These are phyloP conservation scores for Drosophila longiperda DNA, from an alignment of 2,888 invertebrate genomes.

Conservation along the genomic window DNA sequence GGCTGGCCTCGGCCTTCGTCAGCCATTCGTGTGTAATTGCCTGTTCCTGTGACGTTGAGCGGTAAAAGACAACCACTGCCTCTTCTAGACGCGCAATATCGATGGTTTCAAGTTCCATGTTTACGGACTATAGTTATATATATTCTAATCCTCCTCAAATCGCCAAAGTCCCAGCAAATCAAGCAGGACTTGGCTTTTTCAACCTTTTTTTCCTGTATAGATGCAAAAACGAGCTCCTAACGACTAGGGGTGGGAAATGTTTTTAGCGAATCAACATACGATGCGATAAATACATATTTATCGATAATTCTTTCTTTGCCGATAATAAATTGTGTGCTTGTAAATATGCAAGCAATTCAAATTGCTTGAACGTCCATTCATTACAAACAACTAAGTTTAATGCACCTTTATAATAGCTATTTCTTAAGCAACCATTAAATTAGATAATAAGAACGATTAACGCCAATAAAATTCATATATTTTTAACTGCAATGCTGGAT, in stretches of 20 bases:
- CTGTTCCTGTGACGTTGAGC: conserved; percentile 87
- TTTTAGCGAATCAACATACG: conserved; percentile 27
- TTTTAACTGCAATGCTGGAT: background rate
- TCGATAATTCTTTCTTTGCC: background rate
- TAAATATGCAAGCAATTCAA: background rate
- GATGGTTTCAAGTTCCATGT: conserved; percentile 62
- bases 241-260: conserved; percentile 39
- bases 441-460: background rate
- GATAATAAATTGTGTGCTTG: background rate
- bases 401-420: background rate
- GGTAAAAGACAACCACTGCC: conserved; percentile 84
- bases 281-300: background rate
- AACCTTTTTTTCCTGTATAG: conserved; percentile 31
- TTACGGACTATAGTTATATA: background rate
- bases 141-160: conserved; percentile 7
- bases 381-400: background rate
- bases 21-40: conserved; percentile 94
- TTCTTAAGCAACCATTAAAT: background rate
- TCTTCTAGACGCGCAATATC: conserved; percentile 83
- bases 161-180: conserved; percentile 43
- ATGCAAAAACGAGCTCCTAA: conserved; percentile 49
- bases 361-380: background rate
- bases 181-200: conserved; percentile 53
- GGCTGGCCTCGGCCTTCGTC: conserved; percentile 92
- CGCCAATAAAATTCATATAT: background rate